These are phyloP conservation scores for Hypomesus transpacificus DNA, from an alignment of 2,113 vertebrate genomes.

Conservation along the genomic window DNA sequence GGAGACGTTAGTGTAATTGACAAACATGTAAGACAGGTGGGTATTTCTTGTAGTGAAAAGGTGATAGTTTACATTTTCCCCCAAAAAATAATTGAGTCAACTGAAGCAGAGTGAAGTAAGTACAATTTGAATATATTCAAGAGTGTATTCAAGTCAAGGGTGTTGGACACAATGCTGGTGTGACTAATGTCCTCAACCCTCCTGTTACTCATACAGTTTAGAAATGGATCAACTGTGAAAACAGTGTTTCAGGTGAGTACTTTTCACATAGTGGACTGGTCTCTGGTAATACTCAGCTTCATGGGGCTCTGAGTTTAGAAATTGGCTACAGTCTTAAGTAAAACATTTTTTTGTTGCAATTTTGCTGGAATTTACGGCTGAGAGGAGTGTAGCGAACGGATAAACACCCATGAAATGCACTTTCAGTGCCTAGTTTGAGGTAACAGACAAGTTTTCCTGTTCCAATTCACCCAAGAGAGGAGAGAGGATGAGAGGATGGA, in stretches of 20 bases:
- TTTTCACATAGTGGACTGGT: constrained; percentile 53
- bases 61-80: too few relatives aligned
- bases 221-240: too few relatives aligned
- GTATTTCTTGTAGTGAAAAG: not conserved
- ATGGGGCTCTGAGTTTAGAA: constrained; percentile 62
- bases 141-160: too few relatives aligned
- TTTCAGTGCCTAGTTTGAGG: constrained; percentile 50
- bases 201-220: too few relatives aligned
- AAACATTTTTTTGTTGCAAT: constrained; percentile 63
- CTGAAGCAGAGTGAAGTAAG: too few relatives aligned
- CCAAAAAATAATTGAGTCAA: too few relatives aligned
- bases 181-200: too few relatives aligned
- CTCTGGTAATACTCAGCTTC: constrained; percentile 55
- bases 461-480: too few relatives aligned
- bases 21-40: not conserved
- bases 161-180: too few relatives aligned
- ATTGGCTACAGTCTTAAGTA: constrained; percentile 64
- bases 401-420: constrained; percentile 68
- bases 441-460: constrained; percentile 24
- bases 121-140: too few relatives aligned
- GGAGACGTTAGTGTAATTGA: not conserved
- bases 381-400: constrained; percentile 55
- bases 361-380: constrained; percentile 59
- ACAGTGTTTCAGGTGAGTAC: constrained; percentile 15
- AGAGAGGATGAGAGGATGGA: too few relatives aligned